A percentile compares a stretch with the other conserved stretches of the same genome.
Evolutionary conservation across 1,140 invertebrate species (phyloP).

Genomic region (Drosophila grimshawi): DNA sequence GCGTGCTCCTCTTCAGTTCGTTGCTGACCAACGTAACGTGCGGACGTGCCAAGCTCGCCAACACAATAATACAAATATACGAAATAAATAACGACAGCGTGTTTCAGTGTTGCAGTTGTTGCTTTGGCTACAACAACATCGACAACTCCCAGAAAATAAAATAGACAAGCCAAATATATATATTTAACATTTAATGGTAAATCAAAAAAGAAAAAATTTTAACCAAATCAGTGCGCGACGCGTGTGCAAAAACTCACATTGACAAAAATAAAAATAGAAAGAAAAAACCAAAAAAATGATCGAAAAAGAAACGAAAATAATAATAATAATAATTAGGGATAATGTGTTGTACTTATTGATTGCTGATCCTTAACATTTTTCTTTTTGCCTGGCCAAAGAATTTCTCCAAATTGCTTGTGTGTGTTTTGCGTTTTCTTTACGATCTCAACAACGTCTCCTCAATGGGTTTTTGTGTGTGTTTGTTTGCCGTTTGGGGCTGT

Average conservation of each 20-base stretch:
- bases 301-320: conserved; percentile 38
- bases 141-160: conserved; percentile 8
- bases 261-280: conserved; percentile 34
- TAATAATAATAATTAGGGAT: conserved; percentile 43
- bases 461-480: conserved; percentile 42
- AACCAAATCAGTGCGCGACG: conserved; percentile 57
- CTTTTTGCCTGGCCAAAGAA: conserved; percentile 22
- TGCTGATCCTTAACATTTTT: conserved; percentile 42
- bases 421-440: conserved; percentile 35
- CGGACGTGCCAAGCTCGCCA: conserved; percentile 81
- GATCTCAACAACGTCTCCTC: conserved; percentile 27
- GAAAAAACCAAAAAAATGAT: conserved; percentile 20
- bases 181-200: conserved; percentile 48
- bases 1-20: conserved; percentile 84
- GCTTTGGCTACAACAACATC: conserved; percentile 46
- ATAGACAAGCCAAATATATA: conserved; percentile 28
- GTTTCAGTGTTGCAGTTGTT: conserved; percentile 48
- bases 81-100: conserved; percentile 22
- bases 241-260: conserved; percentile 49
- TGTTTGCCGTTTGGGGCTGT: conserved; percentile 54
- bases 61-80: conserved; percentile 24
- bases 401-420: conserved; percentile 31
- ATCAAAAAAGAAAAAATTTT: conserved; percentile 1
- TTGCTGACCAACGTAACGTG: conserved; percentile 84
- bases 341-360: conserved; percentile 28